Conservation (phyloP, 2,888 invertebrate species). For the Eupeodes luniger region DNA sequence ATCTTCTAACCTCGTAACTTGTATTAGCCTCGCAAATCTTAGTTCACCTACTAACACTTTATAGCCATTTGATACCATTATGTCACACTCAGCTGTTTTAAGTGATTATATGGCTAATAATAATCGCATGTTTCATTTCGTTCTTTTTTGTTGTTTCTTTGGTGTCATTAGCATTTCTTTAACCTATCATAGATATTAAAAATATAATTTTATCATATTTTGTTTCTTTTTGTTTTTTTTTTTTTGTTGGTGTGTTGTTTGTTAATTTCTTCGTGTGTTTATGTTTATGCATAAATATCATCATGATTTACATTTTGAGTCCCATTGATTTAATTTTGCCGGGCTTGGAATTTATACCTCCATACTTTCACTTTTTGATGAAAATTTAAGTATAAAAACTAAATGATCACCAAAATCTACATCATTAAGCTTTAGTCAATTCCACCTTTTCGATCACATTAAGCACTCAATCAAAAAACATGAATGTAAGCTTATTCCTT, state of each 20-base stretch:
- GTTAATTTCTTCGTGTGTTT: slow-evolving; percentile 18
- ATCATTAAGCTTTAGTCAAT: slow-evolving; percentile 53
- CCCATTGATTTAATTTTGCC: slow-evolving; percentile 44
- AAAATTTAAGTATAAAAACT: slow-evolving; percentile 55
- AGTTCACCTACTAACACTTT: not conserved
- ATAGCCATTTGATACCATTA: not conserved
- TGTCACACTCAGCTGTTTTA: slow-evolving; percentile 9
- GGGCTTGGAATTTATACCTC: slow-evolving; percentile 42
- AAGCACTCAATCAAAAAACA: slow-evolving; percentile 47
- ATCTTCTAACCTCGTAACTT: too few species aligned
- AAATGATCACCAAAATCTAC: slow-evolving; percentile 35
- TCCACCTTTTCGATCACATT: slow-evolving; percentile 35
- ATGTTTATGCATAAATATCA: slow-evolving; percentile 23
- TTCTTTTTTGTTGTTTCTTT: not conserved
- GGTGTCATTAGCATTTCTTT: slow-evolving; percentile 21
- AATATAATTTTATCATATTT: slow-evolving; percentile 16
- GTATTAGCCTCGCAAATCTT: not conserved
- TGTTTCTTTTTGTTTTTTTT: not conserved
- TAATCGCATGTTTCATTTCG: not conserved
- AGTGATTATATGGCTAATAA: not conserved
- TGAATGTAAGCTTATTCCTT: slow-evolving; percentile 49
- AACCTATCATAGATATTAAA: not conserved
- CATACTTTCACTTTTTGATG: slow-evolving; percentile 55
- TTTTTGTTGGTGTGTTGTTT: not conserved
- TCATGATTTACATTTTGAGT: slow-evolving; percentile 47